phyloP scores from a whole-genome alignment of 2,888 invertebrate species.

The Xestia c-nigrum region DNA sequence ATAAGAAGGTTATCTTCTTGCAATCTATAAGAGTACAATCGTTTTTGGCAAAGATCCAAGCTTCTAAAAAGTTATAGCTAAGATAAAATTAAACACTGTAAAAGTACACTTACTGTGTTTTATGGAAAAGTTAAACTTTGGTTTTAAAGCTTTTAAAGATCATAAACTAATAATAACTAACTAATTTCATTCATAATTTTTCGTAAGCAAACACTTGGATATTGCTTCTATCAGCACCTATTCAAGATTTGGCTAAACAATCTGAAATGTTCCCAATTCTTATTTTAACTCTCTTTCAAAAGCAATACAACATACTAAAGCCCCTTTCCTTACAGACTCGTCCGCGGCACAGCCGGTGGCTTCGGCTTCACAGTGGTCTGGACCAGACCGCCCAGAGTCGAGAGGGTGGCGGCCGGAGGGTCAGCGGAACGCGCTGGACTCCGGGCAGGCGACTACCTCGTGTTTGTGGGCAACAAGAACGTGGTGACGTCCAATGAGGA shows the following conservation, averaged over 20 bases:
- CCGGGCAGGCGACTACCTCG: constrained; percentile 96
- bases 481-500: constrained; percentile 95
- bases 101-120: background rate
- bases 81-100: background rate
- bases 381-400: constrained; percentile 96
- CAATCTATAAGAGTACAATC: background rate
- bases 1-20: background rate
- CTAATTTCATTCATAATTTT: background rate
- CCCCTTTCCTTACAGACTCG: constrained; percentile 73
- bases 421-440: constrained; percentile 96
- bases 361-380: constrained; percentile 97
- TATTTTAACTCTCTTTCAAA: background rate
- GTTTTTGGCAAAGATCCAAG: background rate
- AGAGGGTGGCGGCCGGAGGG: constrained; percentile 95
- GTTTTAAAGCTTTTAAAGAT: background rate
- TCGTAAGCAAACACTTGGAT: background rate
- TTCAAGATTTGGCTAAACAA: background rate
- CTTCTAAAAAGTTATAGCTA: background rate
- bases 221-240: background rate
- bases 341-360: constrained; percentile 91
- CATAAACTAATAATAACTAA: background rate
- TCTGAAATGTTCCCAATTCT: background rate
- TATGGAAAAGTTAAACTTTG: background rate
- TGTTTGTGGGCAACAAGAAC: constrained; percentile 96
- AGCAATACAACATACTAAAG: background rate